Evolutionary conservation across 2,113 vertebrate genomes (phyloP).

Genomic region (Pteruthius melanotis): DNA sequence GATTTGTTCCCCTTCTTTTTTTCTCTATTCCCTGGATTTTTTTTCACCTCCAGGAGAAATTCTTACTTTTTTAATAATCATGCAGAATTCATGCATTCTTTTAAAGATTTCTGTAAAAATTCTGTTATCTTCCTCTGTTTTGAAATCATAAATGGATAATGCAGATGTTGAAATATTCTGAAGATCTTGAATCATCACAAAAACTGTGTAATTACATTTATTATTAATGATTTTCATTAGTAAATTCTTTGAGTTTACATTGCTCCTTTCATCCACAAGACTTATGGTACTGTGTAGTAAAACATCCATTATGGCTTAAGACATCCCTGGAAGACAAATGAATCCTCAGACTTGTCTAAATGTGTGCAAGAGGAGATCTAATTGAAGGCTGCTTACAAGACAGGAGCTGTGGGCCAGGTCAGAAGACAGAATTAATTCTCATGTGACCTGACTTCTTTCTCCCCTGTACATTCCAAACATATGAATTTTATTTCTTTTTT

Average conservation of each 20-base stretch:
- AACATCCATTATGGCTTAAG: background rate
- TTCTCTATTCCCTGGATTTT: background rate
- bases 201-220: background rate
- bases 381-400: background rate
- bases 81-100: background rate
- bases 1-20: background rate
- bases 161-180: background rate
- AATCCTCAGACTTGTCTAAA: background rate
- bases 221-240: background rate
- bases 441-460: background rate
- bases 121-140: background rate
- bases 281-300: background rate
- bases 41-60: background rate
- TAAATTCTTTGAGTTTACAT: background rate
- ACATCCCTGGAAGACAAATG: background rate
- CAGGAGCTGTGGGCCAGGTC: background rate
- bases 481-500: background rate
- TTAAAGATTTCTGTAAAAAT: background rate
- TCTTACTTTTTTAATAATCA: background rate
- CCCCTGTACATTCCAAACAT: fast-evolving
- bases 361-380: background rate
- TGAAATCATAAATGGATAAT: background rate
- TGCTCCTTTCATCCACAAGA: background rate
- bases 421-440: background rate
- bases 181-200: background rate